phyloP scores from a whole-genome alignment of 2,113 vertebrate genomes.

The Tachuris rubrigastra region DNA sequence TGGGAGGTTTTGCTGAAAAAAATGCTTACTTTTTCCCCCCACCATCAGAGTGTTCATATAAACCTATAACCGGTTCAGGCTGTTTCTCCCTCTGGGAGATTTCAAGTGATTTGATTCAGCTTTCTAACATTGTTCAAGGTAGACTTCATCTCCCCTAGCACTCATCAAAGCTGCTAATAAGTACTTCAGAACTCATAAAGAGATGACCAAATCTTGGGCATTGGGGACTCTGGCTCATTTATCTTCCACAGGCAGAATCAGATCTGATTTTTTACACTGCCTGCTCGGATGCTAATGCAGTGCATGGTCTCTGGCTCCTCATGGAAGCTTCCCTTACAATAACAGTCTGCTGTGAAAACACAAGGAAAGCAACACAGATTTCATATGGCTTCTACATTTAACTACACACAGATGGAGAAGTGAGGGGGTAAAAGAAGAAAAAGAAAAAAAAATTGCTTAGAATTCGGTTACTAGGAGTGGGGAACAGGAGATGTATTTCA shows the following conservation, averaged over 20 bases:
- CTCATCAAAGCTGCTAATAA: constrained; percentile 84
- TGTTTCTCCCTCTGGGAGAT: constrained; percentile 76
- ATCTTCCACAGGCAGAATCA: constrained; percentile 79
- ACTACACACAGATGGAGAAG: constrained; percentile 4
- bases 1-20: constrained; percentile 48
- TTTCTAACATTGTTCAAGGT: constrained; percentile 79
- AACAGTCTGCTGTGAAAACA: constrained; percentile 36
- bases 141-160: constrained; percentile 81
- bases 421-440: neutral
- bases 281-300: constrained; percentile 64
- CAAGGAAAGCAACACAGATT: neutral
- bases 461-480: neutral
- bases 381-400: neutral
- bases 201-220: constrained; percentile 80
- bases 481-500: neutral
- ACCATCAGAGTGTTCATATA: constrained; percentile 66
- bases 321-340: constrained; percentile 45
- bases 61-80: constrained; percentile 71
- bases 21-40: neutral
- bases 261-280: constrained; percentile 78
- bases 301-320: constrained; percentile 46
- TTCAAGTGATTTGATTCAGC: constrained; percentile 79
- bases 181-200: constrained; percentile 84
- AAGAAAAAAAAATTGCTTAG: neutral
- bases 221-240: constrained; percentile 77